Evolutionary conservation across 1,140 invertebrate species (phyloP).

Genomic region (Drosophila gunungcola): DNA sequence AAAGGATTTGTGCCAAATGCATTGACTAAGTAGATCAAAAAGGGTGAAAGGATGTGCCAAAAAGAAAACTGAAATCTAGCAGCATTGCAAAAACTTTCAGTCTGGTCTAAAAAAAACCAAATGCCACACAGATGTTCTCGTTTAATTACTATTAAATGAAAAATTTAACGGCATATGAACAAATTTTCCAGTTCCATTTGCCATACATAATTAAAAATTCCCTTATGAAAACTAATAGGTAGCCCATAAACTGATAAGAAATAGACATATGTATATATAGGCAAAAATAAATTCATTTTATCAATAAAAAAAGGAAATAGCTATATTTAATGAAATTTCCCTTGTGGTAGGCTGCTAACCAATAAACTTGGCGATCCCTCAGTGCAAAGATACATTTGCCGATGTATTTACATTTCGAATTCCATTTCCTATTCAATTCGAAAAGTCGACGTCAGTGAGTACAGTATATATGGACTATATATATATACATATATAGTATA

Average conservation of each 20-base stretch:
- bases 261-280: background rate
- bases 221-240: background rate
- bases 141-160: slow-evolving; percentile 43
- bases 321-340: slow-evolving; percentile 46
- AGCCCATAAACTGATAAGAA: slow-evolving; percentile 3
- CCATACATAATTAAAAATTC: slow-evolving; percentile 10
- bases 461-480: slow-evolving; percentile 7
- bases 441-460: slow-evolving; percentile 14
- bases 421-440: slow-evolving; percentile 30
- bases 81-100: slow-evolving; percentile 12
- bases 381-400: slow-evolving; percentile 25
- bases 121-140: slow-evolving; percentile 16
- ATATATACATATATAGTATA: slow-evolving; percentile 1
- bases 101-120: slow-evolving; percentile 2
- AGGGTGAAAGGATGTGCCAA: slow-evolving; percentile 35
- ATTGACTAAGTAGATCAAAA: slow-evolving; percentile 45
- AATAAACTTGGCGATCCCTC: slow-evolving; percentile 8
- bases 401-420: slow-evolving; percentile 11
- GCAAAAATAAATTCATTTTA: background rate
- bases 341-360: slow-evolving; percentile 55
- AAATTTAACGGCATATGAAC: slow-evolving; percentile 55
- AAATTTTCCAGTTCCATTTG: slow-evolving; percentile 53
- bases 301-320: slow-evolving; percentile 3
- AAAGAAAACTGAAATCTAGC: slow-evolving; percentile 1
- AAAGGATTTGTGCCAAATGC: slow-evolving; percentile 56